These are phyloP conservation scores for Cochlearius cochlearius DNA, from an alignment of 2,113 vertebrate species.

Conservation along the genomic window DNA sequence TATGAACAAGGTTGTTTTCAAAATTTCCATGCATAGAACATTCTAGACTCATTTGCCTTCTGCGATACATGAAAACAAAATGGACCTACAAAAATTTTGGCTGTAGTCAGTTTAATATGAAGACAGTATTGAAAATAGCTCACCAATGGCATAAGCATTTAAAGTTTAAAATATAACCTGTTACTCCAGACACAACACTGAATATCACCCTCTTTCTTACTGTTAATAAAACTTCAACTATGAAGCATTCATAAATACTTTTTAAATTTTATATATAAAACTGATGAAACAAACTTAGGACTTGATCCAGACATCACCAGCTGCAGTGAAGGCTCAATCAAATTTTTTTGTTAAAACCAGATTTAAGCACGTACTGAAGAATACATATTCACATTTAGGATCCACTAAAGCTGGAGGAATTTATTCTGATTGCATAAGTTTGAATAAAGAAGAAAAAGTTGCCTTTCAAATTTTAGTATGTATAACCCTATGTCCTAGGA, in stretches of 20 bases:
- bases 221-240: neutral
- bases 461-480: neutral
- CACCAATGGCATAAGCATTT: neutral
- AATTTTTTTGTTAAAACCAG: neutral
- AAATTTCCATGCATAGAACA: neutral
- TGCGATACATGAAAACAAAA: neutral
- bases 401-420: neutral
- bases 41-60: neutral
- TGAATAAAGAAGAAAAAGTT: neutral
- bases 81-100: neutral
- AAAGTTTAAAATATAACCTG: neutral
- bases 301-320: neutral
- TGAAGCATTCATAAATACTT: neutral
- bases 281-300: neutral
- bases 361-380: neutral
- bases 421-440: neutral
- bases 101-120: neutral
- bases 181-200: neutral
- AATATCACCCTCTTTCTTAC: neutral
- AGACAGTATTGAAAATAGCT: neutral
- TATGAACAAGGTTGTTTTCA: neutral
- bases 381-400: neutral
- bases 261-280: neutral
- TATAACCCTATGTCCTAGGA: neutral
- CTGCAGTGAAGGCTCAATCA: fast-evolving